Evolutionary conservation across 2,888 invertebrate species (phyloP).

Genomic region (Pseudococcus viburni): DNA sequence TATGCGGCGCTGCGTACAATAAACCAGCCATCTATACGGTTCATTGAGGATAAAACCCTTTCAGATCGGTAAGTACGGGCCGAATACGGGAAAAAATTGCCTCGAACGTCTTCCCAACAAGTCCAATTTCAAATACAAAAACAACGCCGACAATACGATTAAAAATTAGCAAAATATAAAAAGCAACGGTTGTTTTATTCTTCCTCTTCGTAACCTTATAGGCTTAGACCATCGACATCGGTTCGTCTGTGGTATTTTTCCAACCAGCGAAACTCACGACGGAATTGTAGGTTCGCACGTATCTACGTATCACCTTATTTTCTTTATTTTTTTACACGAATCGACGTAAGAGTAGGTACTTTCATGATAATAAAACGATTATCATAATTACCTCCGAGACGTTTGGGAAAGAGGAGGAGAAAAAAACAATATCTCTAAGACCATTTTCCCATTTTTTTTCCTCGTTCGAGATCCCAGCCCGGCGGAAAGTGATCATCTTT

Average conservation of each 20-base stretch:
- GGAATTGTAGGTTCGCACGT: conserved; percentile 1
- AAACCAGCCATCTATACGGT: conserved; percentile 23
- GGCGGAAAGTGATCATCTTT: conserved; percentile 42
- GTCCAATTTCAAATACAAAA: conserved; percentile 9
- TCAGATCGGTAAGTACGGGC: neutral
- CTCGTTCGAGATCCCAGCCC: neutral
- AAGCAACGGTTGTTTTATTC: conserved; percentile 36
- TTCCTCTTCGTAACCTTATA: neutral
- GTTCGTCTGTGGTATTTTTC: too few species aligned
- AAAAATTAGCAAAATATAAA: conserved; percentile 35
- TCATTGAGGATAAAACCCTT: conserved; percentile 30
- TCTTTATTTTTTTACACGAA: neutral
- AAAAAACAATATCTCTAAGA: conserved; percentile 14
- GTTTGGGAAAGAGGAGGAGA: neutral
- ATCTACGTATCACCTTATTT: neutral
- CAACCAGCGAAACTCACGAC: neutral
- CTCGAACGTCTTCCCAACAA: neutral
- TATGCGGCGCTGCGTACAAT: neutral
- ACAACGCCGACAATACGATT: conserved; percentile 36
- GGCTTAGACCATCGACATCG: too few species aligned
- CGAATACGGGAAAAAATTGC: neutral
- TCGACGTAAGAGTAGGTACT: neutral
- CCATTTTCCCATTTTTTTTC: neutral
- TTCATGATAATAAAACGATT: conserved; percentile 46
- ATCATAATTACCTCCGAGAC: conserved; percentile 26